Conservation (phyloP, 1,140 invertebrate species). For the Monochamus saltuarius region DNA sequence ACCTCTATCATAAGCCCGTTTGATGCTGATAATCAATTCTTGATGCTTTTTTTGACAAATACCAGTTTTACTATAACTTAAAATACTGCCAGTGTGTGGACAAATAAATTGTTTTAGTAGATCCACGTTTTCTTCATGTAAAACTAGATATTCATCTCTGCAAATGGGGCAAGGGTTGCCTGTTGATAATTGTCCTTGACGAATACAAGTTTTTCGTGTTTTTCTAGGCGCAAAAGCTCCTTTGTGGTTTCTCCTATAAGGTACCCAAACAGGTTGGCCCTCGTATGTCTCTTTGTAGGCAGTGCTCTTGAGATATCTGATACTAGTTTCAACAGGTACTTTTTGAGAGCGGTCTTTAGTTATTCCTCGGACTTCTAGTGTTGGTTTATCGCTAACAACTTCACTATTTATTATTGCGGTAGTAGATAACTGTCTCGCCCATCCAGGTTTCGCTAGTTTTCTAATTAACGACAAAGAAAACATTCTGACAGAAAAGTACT, state of each 20-base stretch:
- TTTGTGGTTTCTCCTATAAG: conserved; percentile 85
- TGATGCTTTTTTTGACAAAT: conserved; percentile 79
- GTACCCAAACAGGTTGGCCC: conserved; percentile 77
- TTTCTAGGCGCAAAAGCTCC: conserved; percentile 70
- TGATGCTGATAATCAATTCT: conserved; percentile 71
- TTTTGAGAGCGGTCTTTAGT: conserved; percentile 66
- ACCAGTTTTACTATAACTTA: conserved; percentile 71
- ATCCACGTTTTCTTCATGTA: conserved; percentile 80
- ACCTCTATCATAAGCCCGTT: conserved; percentile 78
- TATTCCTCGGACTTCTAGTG: conserved; percentile 40
- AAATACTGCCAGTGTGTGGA: conserved; percentile 70
- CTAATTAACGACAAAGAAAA: no score
- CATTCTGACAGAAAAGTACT: no score
- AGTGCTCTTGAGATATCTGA: conserved; percentile 80
- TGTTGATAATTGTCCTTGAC: conserved; percentile 68
- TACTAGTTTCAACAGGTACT: conserved; percentile 80
- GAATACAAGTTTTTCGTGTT: conserved; percentile 83
- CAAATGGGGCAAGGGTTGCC: conserved; percentile 94
- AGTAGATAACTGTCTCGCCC: no score
- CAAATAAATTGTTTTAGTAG: conserved; percentile 91
- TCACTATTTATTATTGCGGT: no score
- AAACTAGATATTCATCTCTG: conserved; percentile 89
- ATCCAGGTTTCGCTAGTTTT: no score
- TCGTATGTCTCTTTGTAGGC: conserved; percentile 85
- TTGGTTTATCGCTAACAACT: neutral